These are phyloP conservation scores for Conus ventricosus DNA, from an alignment of 1,140 invertebrate genomes.

Conservation along the genomic window DNA sequence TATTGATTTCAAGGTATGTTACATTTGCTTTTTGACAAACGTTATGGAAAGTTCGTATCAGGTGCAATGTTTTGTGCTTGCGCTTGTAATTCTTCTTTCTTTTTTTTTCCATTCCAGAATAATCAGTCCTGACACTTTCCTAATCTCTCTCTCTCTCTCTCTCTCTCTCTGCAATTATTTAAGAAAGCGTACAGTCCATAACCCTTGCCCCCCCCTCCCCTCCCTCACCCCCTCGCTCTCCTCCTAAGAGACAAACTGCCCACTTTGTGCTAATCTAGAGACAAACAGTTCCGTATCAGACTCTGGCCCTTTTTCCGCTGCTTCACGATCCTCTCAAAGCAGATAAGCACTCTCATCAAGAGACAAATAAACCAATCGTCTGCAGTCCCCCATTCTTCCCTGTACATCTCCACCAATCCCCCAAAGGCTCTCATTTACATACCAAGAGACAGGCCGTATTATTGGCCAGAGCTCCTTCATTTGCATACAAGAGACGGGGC, in stretches of 20 bases:
- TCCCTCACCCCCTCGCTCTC: not conserved
- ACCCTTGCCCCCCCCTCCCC: not conserved
- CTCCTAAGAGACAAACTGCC: not conserved
- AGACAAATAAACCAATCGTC: slow-evolving; percentile 4
- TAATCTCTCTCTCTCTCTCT: no score
- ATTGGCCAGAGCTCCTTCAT: not conserved
- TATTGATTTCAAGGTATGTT: no score
- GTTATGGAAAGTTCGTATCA: no score
- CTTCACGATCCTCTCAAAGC: not conserved
- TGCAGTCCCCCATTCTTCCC: not conserved
- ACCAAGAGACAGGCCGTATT: not conserved
- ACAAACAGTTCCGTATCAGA: not conserved
- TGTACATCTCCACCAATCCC: not conserved
- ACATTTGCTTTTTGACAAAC: no score
- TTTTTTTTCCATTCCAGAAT: no score
- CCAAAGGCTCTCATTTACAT: not conserved
- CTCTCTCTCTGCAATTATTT: no score
- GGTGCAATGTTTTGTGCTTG: no score
- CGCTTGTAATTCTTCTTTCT: no score
- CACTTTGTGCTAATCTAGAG: not conserved
- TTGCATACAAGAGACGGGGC: slow-evolving; percentile 6
- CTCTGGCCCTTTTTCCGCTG: no score
- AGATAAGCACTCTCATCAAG: not conserved
- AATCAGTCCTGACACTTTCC: no score
- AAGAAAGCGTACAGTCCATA: no score